phyloP scores from a whole-genome alignment of 2,113 vertebrate species.

The Psittacula cyanocephala region DNA sequence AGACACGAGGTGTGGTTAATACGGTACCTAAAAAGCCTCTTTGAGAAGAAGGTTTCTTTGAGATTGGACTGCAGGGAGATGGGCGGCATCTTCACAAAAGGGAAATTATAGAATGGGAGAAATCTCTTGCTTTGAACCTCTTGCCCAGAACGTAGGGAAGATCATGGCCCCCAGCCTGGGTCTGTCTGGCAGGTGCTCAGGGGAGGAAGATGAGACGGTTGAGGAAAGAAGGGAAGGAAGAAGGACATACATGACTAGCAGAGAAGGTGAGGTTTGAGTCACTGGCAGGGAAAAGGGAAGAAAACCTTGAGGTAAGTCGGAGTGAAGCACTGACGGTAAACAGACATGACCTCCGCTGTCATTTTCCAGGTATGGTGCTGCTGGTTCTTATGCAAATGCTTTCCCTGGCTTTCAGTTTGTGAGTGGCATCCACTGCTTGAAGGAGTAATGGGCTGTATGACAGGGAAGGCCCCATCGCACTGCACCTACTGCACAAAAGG shows the following conservation, averaged over 20 bases:
- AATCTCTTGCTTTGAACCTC: background rate
- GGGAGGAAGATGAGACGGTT: background rate
- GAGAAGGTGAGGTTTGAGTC: background rate
- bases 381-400: background rate
- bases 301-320: background rate
- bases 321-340: background rate
- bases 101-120: background rate
- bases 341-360: background rate
- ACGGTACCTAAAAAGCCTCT: background rate
- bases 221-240: background rate
- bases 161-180: background rate
- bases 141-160: background rate
- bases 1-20: background rate
- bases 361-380: background rate
- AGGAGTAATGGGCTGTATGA: background rate
- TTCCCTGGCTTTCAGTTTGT: background rate
- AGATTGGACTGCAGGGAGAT: background rate
- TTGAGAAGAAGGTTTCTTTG: background rate
- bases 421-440: background rate
- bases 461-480: background rate
- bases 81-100: background rate
- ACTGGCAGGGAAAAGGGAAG: background rate
- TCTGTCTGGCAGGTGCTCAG: background rate
- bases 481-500: background rate
- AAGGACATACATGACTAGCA: background rate